These are phyloP conservation scores for Muntiacus muntjak DNA, from an alignment of 2,113 vertebrate genomes.

Conservation along the genomic window DNA sequence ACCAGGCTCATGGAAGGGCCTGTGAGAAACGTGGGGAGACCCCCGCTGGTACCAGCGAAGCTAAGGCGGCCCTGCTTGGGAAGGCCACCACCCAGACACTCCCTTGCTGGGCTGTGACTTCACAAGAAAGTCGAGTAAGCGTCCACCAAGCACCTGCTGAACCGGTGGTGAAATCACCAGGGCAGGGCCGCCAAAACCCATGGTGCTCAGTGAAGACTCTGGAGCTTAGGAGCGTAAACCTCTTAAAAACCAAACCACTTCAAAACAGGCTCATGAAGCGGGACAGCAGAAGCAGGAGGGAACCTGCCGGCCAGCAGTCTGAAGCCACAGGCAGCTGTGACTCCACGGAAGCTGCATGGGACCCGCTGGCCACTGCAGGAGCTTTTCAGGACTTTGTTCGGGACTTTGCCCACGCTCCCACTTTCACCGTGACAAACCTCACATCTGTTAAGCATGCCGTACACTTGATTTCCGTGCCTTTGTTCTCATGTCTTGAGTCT, in stretches of 20 bases:
- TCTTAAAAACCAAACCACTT: neutral
- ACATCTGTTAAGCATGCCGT: too few relatives aligned
- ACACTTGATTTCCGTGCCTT: neutral
- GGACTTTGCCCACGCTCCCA: neutral
- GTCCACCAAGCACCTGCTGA: neutral
- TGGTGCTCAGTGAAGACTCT: neutral
- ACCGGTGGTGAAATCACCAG: neutral
- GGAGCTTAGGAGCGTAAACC: neutral
- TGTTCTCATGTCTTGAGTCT: neutral
- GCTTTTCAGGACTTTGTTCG: neutral
- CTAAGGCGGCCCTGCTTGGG: neutral
- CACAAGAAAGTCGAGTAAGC: neutral
- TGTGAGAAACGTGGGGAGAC: neutral
- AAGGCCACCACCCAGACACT: neutral
- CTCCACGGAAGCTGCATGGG: neutral
- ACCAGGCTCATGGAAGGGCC: neutral
- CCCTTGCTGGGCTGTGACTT: neutral
- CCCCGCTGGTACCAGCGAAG: neutral
- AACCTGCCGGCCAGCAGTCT: neutral
- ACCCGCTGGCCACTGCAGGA: too few relatives aligned
- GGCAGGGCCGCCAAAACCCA: neutral
- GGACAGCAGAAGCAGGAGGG: neutral
- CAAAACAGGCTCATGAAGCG: neutral
- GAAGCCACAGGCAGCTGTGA: rapidly evolving
- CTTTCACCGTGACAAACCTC: neutral